phyloP scores from a whole-genome alignment of 2,888 invertebrate species.

The Miltochrista miniata region DNA sequence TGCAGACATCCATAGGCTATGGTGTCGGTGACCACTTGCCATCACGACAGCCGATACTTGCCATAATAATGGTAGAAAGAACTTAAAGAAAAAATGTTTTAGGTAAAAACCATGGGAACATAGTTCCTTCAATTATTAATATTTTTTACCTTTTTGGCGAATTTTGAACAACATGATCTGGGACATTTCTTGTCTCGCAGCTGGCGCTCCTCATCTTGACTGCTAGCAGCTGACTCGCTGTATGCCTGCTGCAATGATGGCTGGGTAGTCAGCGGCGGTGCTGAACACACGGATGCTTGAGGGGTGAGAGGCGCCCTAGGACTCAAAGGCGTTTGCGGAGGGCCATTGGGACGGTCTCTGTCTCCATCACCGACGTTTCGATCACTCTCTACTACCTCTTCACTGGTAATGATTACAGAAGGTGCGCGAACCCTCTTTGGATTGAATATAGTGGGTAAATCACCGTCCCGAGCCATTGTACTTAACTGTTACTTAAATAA shows the following conservation, averaged over 20 bases:
- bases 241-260: constrained; percentile 77
- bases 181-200: constrained; percentile 84
- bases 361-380: constrained; percentile 60
- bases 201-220: constrained; percentile 85
- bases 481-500: constrained; percentile 8
- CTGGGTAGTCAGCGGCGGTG: constrained; percentile 72
- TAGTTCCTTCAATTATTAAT: not conserved
- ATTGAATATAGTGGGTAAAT: constrained; percentile 92
- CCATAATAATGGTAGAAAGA: no score
- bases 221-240: constrained; percentile 83
- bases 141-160: constrained; percentile 89
- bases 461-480: constrained; percentile 88
- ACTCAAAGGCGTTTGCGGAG: constrained; percentile 73
- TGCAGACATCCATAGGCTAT: no score
- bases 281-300: constrained; percentile 78
- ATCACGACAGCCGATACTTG: no score
- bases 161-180: constrained; percentile 91
- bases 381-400: constrained; percentile 79
- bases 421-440: constrained; percentile 88
- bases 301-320: constrained; percentile 75
- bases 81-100: no score
- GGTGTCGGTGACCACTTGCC: no score
- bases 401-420: constrained; percentile 87
- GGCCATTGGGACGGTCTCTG: constrained; percentile 75
- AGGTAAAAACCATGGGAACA: no score